Base-by-base conservation (phyloP, 2,888 invertebrate genomes). In the Rhyacophila evoluta region DNA sequence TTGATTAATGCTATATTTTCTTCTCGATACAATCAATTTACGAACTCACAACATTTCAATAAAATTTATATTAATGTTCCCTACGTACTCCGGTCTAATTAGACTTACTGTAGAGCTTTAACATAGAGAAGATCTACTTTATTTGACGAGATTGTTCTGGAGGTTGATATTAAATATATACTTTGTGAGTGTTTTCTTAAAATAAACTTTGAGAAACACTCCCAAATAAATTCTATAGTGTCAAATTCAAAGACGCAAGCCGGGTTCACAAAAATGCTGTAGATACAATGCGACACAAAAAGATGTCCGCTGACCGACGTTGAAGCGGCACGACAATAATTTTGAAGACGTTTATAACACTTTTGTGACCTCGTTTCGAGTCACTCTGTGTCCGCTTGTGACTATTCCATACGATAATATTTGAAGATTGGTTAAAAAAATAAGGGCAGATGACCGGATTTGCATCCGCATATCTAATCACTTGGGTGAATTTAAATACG, bases 281-380 rank as follows among this genome's bases (percentile, higher is more conserved):
- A 12, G 19, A 19, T 55, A 55, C 55, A 55, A 55, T 19, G 55
- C 12, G 55, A 55, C 55, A 55, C 55, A 55, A 55, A 55, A 55
- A 55, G 55, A 55, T 55, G 55, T 25, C 55, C 55, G 55, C 15
- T 19, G 55, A 55, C 55, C 15, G 15, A 19, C 25, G 55, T 10
- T 19, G 55, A 55, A 55, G 55, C 55, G 55, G 55, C 6, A 19
- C 55, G 19, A 55, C 55, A 19, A 55, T 55, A 25, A 25, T 55
- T 55, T 55, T 55, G 55, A 55, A 55, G 55, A 55, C 15, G 55
- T 55, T 25, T 55, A 55, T 55, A 55, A 55, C 55, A 55, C 55
- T 55, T 55, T 55, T 55, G 55, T 55, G 55, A 55, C 55, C 55
- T 25, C 55, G 25, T 55, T 55, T 55, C 55, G 55, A 55, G 55